Base-by-base conservation (phyloP, 2,888 invertebrate genomes). In the Auanema freiburgensis region DNA sequence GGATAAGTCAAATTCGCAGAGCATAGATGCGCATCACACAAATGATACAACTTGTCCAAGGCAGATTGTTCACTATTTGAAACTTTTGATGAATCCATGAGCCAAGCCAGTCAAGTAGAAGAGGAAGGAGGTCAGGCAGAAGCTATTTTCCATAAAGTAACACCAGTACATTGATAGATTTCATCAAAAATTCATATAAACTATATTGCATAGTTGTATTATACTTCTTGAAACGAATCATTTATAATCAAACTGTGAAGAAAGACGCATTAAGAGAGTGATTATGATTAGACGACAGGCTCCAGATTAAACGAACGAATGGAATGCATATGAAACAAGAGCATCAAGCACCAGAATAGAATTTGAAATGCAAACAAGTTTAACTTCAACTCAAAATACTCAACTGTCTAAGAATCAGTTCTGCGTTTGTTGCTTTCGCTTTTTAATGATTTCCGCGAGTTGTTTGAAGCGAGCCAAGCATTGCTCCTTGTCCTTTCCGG, bases 401-500 rank as follows among this genome's bases (percentile, higher is more conserved):
- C 33, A 33, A 33, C 33, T 33, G 33, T 33, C 33, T 5, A 8
- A 50, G 63, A 58, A 63, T 58, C 63, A 58, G 57, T 33, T 33
- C 8, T 33, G 33, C 33, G 33, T 5, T 33, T 33, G 33, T 33
- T 33, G 33, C 33, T 72, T 73, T 55, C 71, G 68, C 40, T 64
- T 64, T 46, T 67, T 57, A 46, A 76, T 65, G 66, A 75, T 63
- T 44, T 72, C 72, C 6, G 72, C 68, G 1, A 78, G 51, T 55
- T 74, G 64, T 51, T 78, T 78, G 69, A 76, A 78, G 23, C 78
- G 56, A 6, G 63, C 63, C 58, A 75, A 61, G 42, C 72, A 72
- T 40, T 76, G 72, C 43, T 73, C 73, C 63, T 76, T 77, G 5
- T 70, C 89, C 16, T 89, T 87, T n/a, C 91, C 88, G 57, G 88